phyloP scores from a whole-genome alignment of 1,140 invertebrate genomes.

The Zaprionus lachaisei region DNA sequence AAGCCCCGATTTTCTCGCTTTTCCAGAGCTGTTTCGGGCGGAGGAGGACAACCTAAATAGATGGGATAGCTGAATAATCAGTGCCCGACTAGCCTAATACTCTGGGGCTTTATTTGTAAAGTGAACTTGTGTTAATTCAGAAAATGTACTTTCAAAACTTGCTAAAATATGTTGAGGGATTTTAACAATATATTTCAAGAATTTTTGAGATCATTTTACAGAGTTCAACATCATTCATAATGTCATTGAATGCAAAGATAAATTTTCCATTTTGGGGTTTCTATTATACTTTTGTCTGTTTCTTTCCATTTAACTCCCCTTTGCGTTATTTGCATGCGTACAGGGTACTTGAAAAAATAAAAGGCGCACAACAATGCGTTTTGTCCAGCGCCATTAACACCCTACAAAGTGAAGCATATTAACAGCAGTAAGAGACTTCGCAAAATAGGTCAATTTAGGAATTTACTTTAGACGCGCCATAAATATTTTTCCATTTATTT shows the following conservation, averaged over 20 bases:
- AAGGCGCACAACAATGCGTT: constrained; percentile 15
- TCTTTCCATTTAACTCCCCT: background rate
- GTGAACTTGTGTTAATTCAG: background rate
- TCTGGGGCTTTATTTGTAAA: background rate
- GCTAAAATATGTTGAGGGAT: background rate
- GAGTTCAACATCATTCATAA: background rate
- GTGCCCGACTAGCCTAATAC: background rate
- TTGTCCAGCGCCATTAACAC: constrained; percentile 17
- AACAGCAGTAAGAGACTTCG: background rate
- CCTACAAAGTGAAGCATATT: constrained; percentile 16
- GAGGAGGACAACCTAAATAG: background rate
- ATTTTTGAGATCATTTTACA: background rate
- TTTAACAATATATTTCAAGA: background rate
- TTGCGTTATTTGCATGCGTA: background rate
- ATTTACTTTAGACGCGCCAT: background rate
- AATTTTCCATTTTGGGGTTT: background rate
- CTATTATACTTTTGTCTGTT: background rate
- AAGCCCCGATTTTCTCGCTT: constrained; percentile 35
- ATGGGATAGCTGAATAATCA: background rate
- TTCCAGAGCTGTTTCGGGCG: background rate
- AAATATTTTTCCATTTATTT: background rate
- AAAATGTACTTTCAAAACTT: background rate
- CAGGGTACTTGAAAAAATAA: constrained; percentile 1
- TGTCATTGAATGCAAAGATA: background rate
- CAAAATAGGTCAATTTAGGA: background rate